Base-by-base conservation (phyloP, 2,888 invertebrate genomes). In the Drosophila atripex region DNA sequence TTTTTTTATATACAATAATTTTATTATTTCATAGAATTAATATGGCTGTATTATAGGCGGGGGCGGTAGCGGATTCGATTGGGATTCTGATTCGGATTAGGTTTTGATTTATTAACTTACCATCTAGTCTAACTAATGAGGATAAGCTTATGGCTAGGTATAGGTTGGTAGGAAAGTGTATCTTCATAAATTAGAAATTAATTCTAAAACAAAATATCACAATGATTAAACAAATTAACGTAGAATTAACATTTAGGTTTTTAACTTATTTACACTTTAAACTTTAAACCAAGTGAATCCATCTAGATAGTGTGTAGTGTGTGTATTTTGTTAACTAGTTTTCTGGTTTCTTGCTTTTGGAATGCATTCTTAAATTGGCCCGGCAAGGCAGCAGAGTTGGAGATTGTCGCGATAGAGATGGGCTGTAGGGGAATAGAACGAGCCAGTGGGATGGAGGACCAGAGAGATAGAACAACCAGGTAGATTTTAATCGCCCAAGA, bases 191-290 rank as follows among this genome's bases (percentile, higher is more conserved):
- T 86, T 77, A 84, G 76, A 59, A 64, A 87, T 84, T 82, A 82
- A 59, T 43, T 23, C 63, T 70, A 71, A 69, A 80, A 87, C 72
- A 76, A 85, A 78, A 82, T 82, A 82, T 82, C 82, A 82, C 82
- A 82, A 87, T 82, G 85, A 82, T 80, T 80, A 84, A 82, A 84
- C 82, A 71, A 74, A 65, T 86, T 76, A 72, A 84, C 71, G 63
- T 82, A 86, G 54, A 61, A 71, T 70, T 78, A 54, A 47, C 39
- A 46, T 47, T 57, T 28, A 35, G 35, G 23, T 23, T 14, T 50
- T 49, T 50, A 73, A 52, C 70, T 65, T 78, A 78, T 78, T 51
- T 82, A 78, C 77, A 78, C 53, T 70, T 71, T 51, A 68, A 50
- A 68, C 56, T 30, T 25, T 53, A 65, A 45, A 16, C 53, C 49